phyloP scores from a whole-genome alignment of 2,113 vertebrate genomes.

The Apaloderma vittatum region DNA sequence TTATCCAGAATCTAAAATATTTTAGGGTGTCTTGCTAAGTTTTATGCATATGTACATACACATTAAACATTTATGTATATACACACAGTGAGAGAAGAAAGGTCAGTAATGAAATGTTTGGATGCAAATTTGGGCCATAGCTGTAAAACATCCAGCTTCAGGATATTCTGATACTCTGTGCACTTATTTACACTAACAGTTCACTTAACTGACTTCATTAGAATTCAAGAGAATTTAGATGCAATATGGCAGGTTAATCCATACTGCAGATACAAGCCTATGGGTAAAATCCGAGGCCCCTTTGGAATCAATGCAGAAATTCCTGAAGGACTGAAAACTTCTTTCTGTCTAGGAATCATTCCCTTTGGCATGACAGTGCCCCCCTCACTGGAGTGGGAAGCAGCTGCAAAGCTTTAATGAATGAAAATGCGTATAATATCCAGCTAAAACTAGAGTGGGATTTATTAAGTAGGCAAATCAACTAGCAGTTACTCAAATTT shows the following conservation, averaged over 20 bases:
- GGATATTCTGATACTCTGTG: background rate
- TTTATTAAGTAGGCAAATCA: slow-evolving; percentile 67
- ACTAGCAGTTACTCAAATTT: slow-evolving; percentile 59
- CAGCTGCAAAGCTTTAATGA: slow-evolving; percentile 50
- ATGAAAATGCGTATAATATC: slow-evolving; percentile 47
- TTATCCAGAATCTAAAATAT: background rate
- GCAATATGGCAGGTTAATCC: background rate
- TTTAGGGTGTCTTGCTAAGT: background rate
- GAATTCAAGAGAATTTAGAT: slow-evolving; percentile 18
- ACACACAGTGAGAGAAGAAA: background rate
- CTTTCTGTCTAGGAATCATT: background rate
- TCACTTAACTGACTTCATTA: slow-evolving; percentile 10
- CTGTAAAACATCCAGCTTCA: background rate
- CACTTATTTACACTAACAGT: slow-evolving; percentile 22
- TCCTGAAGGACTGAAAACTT: background rate
- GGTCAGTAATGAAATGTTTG: background rate
- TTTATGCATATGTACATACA: background rate
- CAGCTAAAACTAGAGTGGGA: slow-evolving; percentile 49
- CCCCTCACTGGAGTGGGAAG: slow-evolving; percentile 46
- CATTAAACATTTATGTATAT: background rate
- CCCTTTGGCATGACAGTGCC: background rate
- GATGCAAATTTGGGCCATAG: background rate
- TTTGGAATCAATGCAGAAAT: slow-evolving; percentile 12
- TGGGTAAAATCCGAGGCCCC: background rate
- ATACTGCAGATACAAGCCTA: background rate